These are phyloP conservation scores for Morpho deidamia DNA, from an alignment of 2,888 invertebrate genomes.

Conservation along the genomic window DNA sequence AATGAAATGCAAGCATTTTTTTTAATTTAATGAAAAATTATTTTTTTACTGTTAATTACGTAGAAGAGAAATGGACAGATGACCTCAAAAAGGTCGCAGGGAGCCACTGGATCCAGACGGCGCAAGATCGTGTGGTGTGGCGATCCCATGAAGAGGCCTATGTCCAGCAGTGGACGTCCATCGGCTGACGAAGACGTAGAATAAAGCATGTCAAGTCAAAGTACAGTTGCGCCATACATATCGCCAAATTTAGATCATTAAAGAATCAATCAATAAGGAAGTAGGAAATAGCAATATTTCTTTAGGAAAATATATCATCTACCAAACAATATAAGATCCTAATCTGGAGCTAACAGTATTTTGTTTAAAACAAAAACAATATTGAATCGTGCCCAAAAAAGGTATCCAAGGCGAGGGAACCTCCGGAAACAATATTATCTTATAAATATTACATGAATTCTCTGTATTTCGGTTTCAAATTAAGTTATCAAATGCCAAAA, in stretches of 20 bases:
- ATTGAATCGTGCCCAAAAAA: not conserved
- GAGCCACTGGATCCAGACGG: too few relatives aligned
- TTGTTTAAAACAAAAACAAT: not conserved
- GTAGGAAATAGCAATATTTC: constrained; percentile 8
- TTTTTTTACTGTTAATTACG: too few relatives aligned
- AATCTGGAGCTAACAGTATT: not conserved
- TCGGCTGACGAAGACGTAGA: too few relatives aligned
- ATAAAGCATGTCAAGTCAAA: too few relatives aligned
- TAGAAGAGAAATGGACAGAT: too few relatives aligned
- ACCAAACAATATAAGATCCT: constrained; percentile 1
- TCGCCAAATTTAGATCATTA: not conserved
- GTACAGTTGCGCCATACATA: too few relatives aligned
- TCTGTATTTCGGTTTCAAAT: not conserved
- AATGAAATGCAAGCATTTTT: too few relatives aligned
- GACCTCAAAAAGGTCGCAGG: too few relatives aligned
- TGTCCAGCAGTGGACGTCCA: too few relatives aligned
- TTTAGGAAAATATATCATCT: not conserved
- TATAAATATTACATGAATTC: constrained; percentile 2
- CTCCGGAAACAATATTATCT: constrained; percentile 1
- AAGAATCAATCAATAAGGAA: not conserved
- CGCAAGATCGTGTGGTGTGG: too few relatives aligned
- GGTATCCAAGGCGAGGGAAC: constrained; percentile 2
- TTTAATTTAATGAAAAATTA: too few relatives aligned
- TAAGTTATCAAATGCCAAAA: not conserved
- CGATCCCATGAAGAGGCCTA: too few relatives aligned